phyloP scores from a whole-genome alignment of 2,113 vertebrate species.

The Nesoenas mayeri region DNA sequence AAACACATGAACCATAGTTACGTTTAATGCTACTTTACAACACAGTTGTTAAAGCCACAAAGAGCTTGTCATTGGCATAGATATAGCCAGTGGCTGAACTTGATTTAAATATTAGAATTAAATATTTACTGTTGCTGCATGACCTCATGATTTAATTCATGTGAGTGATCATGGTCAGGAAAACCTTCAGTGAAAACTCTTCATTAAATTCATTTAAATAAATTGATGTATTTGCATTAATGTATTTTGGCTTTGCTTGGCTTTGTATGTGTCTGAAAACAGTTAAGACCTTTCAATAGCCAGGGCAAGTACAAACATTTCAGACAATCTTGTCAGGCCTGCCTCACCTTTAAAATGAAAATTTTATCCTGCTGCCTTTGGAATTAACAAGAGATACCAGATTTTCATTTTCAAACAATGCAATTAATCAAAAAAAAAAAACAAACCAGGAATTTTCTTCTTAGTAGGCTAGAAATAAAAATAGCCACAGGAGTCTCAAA shows the following conservation, averaged over 20 bases:
- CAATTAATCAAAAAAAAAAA: not conserved
- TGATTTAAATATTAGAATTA: not conserved
- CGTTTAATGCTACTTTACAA: not conserved
- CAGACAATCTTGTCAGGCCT: not conserved
- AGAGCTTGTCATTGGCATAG: not conserved
- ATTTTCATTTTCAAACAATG: not conserved
- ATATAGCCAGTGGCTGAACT: not conserved
- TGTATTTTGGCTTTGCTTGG: not conserved
- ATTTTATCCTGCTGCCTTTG: not conserved
- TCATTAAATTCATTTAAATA: not conserved
- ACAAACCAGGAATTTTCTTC: not conserved
- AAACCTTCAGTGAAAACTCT: not conserved
- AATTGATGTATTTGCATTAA: not conserved
- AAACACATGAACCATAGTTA: not conserved
- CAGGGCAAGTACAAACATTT: rapidly evolving
- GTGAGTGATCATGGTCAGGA: not conserved
- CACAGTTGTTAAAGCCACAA: not conserved
- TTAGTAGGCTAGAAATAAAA: not conserved
- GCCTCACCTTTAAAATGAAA: not conserved
- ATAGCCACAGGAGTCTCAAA: not conserved
- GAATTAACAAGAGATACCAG: not conserved
- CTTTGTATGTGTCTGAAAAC: not conserved
- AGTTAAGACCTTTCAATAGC: not conserved
- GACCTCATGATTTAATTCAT: not conserved
- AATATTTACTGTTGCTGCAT: not conserved